phyloP scores from a whole-genome alignment of 1,140 invertebrate species.

The Aphelinus certus region DNA sequence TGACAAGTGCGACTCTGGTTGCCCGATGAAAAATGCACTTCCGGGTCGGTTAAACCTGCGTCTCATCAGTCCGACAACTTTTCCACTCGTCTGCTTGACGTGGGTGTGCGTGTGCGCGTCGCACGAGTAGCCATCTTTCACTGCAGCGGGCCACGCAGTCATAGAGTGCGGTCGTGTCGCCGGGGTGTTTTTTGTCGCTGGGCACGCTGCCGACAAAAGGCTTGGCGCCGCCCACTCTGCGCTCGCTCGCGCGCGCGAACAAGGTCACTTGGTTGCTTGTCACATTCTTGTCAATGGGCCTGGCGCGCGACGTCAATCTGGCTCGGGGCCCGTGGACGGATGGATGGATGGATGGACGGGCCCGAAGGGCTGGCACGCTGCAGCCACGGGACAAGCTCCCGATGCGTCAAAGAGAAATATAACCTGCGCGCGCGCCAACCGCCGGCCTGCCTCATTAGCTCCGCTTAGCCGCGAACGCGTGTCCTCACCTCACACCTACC shows the following conservation, averaged over 20 bases:
- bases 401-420: constrained; percentile 67
- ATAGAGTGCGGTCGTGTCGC: constrained; percentile 9
- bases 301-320: constrained; percentile 65
- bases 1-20: neutral
- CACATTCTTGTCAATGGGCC: constrained; percentile 66
- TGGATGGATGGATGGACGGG: constrained; percentile 10
- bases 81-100: neutral
- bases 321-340: constrained; percentile 47
- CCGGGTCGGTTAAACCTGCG: neutral
- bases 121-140: constrained; percentile 21
- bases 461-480: constrained; percentile 59
- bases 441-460: constrained; percentile 66
- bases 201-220: constrained; percentile 14
- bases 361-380: constrained; percentile 1
- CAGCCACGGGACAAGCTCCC: constrained; percentile 54
- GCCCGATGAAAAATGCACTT: neutral
- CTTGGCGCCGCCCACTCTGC: constrained; percentile 47
- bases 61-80: neutral
- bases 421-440: constrained; percentile 59
- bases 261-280: constrained; percentile 64
- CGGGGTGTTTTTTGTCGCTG: no score
- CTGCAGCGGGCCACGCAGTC: neutral
- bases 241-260: constrained; percentile 46
- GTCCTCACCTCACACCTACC: constrained; percentile 44
- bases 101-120: neutral